Evolutionary conservation across 2,113 vertebrate genomes (phyloP), one percentile per base, ranked within the genome.

Genomic region (Taurulus bubalis): DNA sequence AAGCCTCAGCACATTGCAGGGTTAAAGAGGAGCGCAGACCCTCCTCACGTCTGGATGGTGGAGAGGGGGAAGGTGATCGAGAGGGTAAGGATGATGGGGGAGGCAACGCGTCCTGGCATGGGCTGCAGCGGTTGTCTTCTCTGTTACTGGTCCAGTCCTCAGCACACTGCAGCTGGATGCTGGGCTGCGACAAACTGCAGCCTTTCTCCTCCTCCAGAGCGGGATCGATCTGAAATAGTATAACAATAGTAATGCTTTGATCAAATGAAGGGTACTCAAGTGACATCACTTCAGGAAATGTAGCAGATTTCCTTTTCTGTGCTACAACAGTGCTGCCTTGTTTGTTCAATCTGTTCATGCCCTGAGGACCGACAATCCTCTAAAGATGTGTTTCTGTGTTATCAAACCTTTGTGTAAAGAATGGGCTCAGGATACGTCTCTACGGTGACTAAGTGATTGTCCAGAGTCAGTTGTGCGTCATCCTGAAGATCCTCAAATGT

Each of bases 21-120:
- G 93, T 95, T 32, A 96, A 67, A 0, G 94, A 92, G 38, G 95
- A 93, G 68, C 69, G 92, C 16, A 95, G 84, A 15, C 83, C 86
- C 22, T 94, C 92, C n/a, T 91, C 87, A 0, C 47, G 85, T 38
- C 71, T 77, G 20, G 83, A 83, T 4, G 75, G 85, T 18, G 83
- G 87, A 36, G 88, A 90, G 10, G 85, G 83, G 28, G 90, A 77
- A 34, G 80, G 81, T 0, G 70, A 91, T 2, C 8, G 71, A 38
- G 87, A 81, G 22, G 90, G 79, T 75, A 90, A 76, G 30, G 88
- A 78, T 1, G 90, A 91, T 1, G 90, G 92, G 62, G 91, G 85
- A 34, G 90, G 87, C 36, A 89, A 64, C 3, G 87, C 68, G 3
- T 95, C 94, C 76, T 90, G 94, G 32, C 79, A 88, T 0, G 84